Evolutionary conservation across 2,888 invertebrate species (phyloP).

Genomic region (Scaptomyza cyrtandrae): DNA sequence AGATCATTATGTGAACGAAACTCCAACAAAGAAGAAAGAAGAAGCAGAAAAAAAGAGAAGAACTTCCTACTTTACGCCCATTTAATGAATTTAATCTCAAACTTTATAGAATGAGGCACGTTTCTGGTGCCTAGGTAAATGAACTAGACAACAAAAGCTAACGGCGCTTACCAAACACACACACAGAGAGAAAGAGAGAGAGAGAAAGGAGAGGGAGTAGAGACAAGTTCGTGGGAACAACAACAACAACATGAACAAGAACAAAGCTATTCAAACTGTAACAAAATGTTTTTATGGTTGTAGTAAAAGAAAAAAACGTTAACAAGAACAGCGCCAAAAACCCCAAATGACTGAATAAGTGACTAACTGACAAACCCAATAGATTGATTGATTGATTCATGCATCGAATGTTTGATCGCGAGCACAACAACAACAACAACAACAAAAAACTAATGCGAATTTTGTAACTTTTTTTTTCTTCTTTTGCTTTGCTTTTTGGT

Average conservation of each 20-base stretch:
- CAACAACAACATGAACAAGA: slow-evolving; percentile 22
- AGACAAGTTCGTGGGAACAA: background rate
- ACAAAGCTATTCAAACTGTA: slow-evolving; percentile 67
- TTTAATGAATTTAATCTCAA: slow-evolving; percentile 69
- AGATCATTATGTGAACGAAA: slow-evolving; percentile 35
- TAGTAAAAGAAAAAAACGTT: slow-evolving; percentile 41
- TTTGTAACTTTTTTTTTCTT: slow-evolving; percentile 27
- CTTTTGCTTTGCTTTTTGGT: slow-evolving; percentile 21
- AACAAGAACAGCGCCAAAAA: slow-evolving; percentile 43
- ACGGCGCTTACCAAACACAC: slow-evolving; percentile 53
- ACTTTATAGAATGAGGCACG: slow-evolving; percentile 57
- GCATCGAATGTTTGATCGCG: slow-evolving; percentile 30
- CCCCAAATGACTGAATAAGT: background rate
- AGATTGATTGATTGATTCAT: slow-evolving; percentile 44
- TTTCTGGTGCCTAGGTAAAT: slow-evolving; percentile 69
- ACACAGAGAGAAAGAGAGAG: slow-evolving; percentile 1
- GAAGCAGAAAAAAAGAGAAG: background rate
- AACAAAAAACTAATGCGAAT: slow-evolving; percentile 54
- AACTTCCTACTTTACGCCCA: slow-evolving; percentile 52
- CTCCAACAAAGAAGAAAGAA: no score
- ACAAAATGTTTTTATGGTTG: slow-evolving; percentile 74
- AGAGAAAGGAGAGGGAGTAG: background rate
- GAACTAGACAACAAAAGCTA: slow-evolving; percentile 72
- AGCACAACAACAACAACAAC: slow-evolving; percentile 1
- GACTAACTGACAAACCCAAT: slow-evolving; percentile 17